Evolutionary conservation across 2,113 vertebrate species (phyloP).

Genomic region (Tursiops truncatus): DNA sequence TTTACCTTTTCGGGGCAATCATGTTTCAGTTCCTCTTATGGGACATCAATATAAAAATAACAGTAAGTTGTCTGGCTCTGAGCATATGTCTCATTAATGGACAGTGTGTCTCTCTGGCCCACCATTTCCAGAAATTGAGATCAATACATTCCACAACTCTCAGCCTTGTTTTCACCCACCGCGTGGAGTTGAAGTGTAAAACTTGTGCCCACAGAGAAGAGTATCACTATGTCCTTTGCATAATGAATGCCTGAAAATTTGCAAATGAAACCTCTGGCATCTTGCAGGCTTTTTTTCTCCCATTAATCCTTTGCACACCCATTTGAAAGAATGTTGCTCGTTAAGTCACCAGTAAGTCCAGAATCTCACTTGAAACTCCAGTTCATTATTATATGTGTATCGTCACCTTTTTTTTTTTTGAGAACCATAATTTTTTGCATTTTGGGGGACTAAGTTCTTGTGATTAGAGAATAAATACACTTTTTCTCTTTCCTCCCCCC

Average conservation of each 20-base stretch:
- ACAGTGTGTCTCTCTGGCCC: background rate
- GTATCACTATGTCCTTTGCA: background rate
- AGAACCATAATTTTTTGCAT: background rate
- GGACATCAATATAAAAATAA: background rate
- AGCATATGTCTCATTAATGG: background rate
- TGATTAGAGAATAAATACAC: background rate
- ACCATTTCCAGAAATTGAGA: constrained; percentile 52
- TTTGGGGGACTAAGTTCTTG: background rate
- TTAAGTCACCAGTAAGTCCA: no score
- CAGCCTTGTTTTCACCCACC: background rate
- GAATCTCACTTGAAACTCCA: background rate
- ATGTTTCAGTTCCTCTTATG: background rate
- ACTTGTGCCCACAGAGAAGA: background rate
- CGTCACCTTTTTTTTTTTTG: background rate
- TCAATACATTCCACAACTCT: background rate
- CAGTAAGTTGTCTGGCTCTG: background rate
- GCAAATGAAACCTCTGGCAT: background rate
- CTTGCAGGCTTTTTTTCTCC: background rate
- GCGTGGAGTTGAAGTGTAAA: background rate
- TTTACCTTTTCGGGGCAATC: background rate
- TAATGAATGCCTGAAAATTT: background rate
- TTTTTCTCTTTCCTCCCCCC: background rate
- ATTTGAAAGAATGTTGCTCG: background rate
- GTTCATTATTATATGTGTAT: background rate
- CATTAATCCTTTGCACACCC: background rate